Conservation (phyloP, 2,888 invertebrate genomes). For the Lithosia quadra region DNA sequence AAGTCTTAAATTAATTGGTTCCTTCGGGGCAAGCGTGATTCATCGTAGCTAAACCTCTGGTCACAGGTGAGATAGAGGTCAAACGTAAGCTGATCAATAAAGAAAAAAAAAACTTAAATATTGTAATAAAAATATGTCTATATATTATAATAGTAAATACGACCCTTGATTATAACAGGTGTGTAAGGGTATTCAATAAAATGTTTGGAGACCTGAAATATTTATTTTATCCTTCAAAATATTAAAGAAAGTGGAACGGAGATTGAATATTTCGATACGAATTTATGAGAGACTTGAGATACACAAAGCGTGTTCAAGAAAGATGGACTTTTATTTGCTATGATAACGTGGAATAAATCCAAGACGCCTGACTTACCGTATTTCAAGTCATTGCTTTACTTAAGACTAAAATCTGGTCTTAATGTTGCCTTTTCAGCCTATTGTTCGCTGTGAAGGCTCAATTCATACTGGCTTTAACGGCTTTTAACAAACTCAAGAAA, state of each 20-base stretch:
- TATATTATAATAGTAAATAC: constrained; percentile 48
- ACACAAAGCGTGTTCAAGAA: constrained; percentile 24
- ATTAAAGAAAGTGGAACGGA: constrained; percentile 44
- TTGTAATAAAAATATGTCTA: constrained; percentile 16
- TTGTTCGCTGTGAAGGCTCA: constrained; percentile 69
- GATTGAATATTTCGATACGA: constrained; percentile 38
- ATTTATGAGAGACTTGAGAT: constrained; percentile 30
- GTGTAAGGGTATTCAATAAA: constrained; percentile 42
- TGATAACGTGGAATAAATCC: constrained; percentile 28
- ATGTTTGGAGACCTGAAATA: constrained; percentile 35
- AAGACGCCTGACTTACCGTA: constrained; percentile 56
- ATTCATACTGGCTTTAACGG: constrained; percentile 73
- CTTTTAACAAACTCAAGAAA: constrained; percentile 76
- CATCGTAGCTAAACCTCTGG: no score
- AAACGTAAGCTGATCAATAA: no score
- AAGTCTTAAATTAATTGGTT: no score
- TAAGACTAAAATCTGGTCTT: constrained; percentile 75
- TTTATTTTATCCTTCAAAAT: constrained; percentile 40
- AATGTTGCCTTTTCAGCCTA: constrained; percentile 77
- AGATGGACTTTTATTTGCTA: constrained; percentile 23
- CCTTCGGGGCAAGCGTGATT: no score
- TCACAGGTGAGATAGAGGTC: no score
- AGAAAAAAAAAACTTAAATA: no score
- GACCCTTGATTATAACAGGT: constrained; percentile 55
- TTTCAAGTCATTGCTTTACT: constrained; percentile 75